Conservation (phyloP, 2,888 invertebrate genomes). For the Cosmopolites sordidus region DNA sequence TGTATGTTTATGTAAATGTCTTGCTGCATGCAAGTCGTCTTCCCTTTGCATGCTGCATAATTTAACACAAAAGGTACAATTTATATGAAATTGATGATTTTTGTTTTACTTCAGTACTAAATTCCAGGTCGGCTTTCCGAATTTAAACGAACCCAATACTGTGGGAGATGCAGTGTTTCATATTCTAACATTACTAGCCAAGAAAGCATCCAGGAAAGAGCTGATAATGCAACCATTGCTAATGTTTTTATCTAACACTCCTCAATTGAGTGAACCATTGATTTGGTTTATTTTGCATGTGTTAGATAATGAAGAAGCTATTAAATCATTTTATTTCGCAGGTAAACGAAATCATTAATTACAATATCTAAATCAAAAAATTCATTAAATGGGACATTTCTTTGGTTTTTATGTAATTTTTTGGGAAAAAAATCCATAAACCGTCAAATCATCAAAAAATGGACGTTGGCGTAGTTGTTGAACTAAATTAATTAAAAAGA, state of each 20-base stretch:
- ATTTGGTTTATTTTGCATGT: conserved; percentile 78
- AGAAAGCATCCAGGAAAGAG: conserved; percentile 69
- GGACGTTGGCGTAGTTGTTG: too few relatives aligned
- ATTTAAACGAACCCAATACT: conserved; percentile 63
- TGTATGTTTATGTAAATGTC: conserved; percentile 74
- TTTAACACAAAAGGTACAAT: conserved; percentile 41
- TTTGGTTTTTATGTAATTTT: too few relatives aligned
- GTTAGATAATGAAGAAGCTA: conserved; percentile 70
- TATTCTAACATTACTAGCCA: conserved; percentile 71
- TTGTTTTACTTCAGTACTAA: too few relatives aligned
- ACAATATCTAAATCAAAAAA: too few relatives aligned
- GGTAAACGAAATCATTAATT: too few relatives aligned
- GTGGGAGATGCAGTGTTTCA: conserved; percentile 87
- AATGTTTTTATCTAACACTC: conserved; percentile 57
- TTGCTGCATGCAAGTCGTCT: conserved; percentile 71
- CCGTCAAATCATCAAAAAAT: too few relatives aligned
- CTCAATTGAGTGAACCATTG: conserved; percentile 78
- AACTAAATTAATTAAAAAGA: too few relatives aligned
- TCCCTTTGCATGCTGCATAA: conserved; percentile 62
- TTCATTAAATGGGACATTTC: too few relatives aligned
- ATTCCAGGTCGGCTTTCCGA: conserved; percentile 37
- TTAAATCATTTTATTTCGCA: conserved; percentile 70
- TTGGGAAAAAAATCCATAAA: too few relatives aligned
- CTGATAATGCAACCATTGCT: conserved; percentile 75
- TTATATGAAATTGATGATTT: not conserved